Evolutionary conservation across 2,888 invertebrate genomes (phyloP).

Genomic region (Agriopis leucophaearia): DNA sequence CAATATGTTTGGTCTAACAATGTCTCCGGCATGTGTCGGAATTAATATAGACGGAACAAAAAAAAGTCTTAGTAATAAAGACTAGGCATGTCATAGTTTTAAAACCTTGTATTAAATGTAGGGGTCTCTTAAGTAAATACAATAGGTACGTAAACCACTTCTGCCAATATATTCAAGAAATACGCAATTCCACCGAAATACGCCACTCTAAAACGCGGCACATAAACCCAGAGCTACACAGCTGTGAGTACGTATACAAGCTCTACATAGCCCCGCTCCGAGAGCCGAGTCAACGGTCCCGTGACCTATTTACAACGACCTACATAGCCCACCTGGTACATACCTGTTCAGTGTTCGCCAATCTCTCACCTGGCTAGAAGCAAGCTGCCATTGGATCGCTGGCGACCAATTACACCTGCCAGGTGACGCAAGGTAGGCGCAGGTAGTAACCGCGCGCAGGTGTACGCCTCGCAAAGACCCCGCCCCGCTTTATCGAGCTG

Average conservation of each 20-base stretch:
- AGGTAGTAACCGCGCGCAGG: slow-evolving; percentile 67
- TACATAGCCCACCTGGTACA: slow-evolving; percentile 58
- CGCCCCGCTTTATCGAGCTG: slow-evolving; percentile 82
- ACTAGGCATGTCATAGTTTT: too few relatives aligned
- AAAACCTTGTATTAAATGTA: too few relatives aligned
- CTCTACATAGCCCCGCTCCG: neutral
- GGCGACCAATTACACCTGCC: slow-evolving; percentile 70
- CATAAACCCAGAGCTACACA: slow-evolving; percentile 19
- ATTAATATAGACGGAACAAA: too few relatives aligned
- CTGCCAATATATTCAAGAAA: neutral
- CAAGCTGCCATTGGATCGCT: slow-evolving; percentile 57
- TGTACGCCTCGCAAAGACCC: slow-evolving; percentile 22
- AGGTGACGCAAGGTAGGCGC: slow-evolving; percentile 73
- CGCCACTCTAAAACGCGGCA: slow-evolving; percentile 6
- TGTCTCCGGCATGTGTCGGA: too few relatives aligned
- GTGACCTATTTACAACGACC: slow-evolving; percentile 55
- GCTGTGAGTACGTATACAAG: neutral
- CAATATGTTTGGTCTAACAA: too few relatives aligned
- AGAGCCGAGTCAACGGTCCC: slow-evolving; percentile 33
- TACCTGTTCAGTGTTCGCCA: slow-evolving; percentile 32
- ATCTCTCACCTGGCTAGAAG: slow-evolving; percentile 51
- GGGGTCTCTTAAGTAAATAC: neutral
- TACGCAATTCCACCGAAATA: slow-evolving; percentile 3
- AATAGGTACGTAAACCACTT: neutral
- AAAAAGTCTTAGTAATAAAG: too few relatives aligned